Evolutionary conservation across 2,888 invertebrate species (phyloP), one percentile per base, ranked within the genome.

Genomic region (Drosophila atroscutellata): DNA sequence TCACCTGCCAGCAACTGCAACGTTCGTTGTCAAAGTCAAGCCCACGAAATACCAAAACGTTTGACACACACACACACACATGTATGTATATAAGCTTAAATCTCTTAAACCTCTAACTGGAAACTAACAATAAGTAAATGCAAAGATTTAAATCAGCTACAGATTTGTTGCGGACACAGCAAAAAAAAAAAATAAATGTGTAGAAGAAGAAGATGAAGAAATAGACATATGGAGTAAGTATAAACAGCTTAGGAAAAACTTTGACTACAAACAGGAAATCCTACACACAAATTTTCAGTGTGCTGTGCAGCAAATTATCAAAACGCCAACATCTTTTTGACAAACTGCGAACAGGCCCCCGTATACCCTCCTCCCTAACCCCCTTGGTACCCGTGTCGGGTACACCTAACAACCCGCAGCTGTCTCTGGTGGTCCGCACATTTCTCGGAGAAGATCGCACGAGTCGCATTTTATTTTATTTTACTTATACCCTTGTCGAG

Each of bases 261-360:
- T 71, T 64, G 68, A 36, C 57, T 47, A 61, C 39, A 82, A 90
- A 86, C 90, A 89, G 90, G 90, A 86, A 90, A 86, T 86, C 89
- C 89, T 86, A 75, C 81, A 77, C 90, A 86, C 52, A 56, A 72
- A 61, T 64, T 75, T 73, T 68, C 75, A 63, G 71, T 75, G 68
- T 75, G 77, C 63, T 72, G 72, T 75, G 79, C 75, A 73, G 82
- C 78, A 86, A 80, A 91, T 91, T 91, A 91, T 90, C 91, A 80
- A 82, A 80, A 84, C 83, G 85, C 83, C 90, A 90, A 91, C 84
- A 84, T 84, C 84, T 84, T 84, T 84, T 84, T 84, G 84, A 84
- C 84, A 84, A 84, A 89, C 84, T 84, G 84, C 84, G 73, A 89
- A 89, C 83, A 68, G 80, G 34, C 61, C 61, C 30, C 57, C 52